These are phyloP conservation scores for Dromiciops gliroides DNA, from an alignment of 2,113 vertebrate species.

Conservation along the genomic window DNA sequence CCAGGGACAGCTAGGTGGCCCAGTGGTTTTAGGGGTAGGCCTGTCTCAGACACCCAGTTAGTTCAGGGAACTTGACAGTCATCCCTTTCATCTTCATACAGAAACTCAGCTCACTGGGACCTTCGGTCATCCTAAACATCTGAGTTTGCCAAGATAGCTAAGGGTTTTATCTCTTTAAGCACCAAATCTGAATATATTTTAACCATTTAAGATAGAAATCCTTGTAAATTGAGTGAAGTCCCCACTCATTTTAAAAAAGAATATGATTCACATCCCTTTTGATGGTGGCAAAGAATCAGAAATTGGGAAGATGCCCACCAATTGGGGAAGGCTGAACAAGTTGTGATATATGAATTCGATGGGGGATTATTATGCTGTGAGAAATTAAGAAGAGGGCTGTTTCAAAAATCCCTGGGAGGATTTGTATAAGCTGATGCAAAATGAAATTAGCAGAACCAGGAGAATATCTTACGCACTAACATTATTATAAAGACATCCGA, in stretches of 20 bases:
- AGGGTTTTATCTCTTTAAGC: no score
- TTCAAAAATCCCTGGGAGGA: neutral
- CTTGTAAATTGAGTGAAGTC: no score
- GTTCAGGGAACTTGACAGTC: no score
- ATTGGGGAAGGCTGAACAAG: neutral
- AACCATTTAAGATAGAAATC: no score
- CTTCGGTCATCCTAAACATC: no score
- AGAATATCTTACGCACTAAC: neutral
- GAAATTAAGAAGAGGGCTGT: neutral
- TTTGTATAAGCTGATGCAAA: neutral
- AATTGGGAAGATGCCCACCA: neutral
- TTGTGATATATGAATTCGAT: neutral
- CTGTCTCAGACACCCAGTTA: no score
- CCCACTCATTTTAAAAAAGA: neutral
- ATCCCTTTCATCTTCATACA: no score
- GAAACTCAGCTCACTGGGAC: no score
- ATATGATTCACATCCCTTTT: neutral
- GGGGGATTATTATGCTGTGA: neutral
- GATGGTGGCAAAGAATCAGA: neutral
- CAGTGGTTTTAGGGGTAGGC: no score
- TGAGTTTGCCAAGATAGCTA: no score
- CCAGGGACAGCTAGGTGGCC: no score
- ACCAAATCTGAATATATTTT: no score
- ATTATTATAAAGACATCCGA: neutral
- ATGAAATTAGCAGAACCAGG: neutral